Base-by-base conservation (phyloP, 2,797 vertebrate species). In the Microhierax caerulescens region DNA sequence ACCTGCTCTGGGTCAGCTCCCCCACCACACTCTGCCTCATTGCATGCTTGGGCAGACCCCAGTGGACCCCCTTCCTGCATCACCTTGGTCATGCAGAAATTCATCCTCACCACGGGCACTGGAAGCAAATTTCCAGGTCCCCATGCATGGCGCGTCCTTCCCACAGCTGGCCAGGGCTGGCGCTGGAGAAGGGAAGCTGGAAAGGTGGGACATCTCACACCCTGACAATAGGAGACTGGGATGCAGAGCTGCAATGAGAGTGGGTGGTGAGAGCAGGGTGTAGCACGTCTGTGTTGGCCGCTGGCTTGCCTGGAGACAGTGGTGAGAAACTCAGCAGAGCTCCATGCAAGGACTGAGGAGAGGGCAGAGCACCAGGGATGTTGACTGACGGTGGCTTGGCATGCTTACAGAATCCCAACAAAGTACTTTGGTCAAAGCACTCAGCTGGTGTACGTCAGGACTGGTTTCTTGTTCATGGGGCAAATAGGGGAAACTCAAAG, bases 41-140 rank as follows among this genome's bases (percentile, higher is more conserved):
- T 61, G 41, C 9, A 27, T 0, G 0, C 12, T 68, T 68, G 43
- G n/a, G 25, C n/a, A 69, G 47, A 53, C 4, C 24, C n/a, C 5
- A 30, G 0, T 3, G 30, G 25, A 32, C 27, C 14, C 45, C 14
- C 53, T 74, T 75, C 41, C 57, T 84, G 39, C 32, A 34, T 23
- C 48, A 32, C 34, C 8, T 56, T 7, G 4, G 18, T 61, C 64
- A 32, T 27, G 18, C 8, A 77, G 68, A 76, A 93, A 74, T 65
- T 53, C 25, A 9, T 39, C 67, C 22, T 76, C 32, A 37, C 14
- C 0, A 0, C 37, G 64, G 32, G 22, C 25, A 51, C 17, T 72
- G 51, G 50, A 68, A 63, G 30, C 4, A 68, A 41, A 83, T 72
- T 79, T 73, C 57, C 45, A 39, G 36, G 20, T 11, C 13, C 12